phyloP scores from a whole-genome alignment of 2,113 vertebrate genomes.

The Lipotes vexillifer region DNA sequence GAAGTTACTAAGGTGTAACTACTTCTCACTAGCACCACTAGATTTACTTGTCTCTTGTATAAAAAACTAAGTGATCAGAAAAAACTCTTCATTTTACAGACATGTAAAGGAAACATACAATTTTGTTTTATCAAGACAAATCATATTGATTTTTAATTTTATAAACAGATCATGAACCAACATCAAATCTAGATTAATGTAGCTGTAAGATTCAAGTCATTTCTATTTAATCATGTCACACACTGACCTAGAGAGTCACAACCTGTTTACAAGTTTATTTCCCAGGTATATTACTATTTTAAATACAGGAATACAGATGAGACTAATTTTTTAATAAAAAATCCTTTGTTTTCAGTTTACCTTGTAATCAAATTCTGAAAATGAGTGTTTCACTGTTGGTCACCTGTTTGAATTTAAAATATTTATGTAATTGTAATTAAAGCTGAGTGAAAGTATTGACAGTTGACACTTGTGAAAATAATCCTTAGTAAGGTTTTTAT shows the following conservation, averaged over 20 bases:
- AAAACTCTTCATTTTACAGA: neutral
- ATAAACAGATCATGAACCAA: neutral
- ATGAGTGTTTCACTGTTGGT: neutral
- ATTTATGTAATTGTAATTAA: neutral
- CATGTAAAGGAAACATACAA: neutral
- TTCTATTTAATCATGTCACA: neutral
- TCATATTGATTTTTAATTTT: neutral
- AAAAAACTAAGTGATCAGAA: slow-evolving; percentile 4
- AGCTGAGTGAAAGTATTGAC: neutral
- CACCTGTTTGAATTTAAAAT: neutral
- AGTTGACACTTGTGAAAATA: neutral
- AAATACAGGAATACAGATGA: neutral
- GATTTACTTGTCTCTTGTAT: neutral
- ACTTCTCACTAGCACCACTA: neutral
- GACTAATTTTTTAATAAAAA: neutral
- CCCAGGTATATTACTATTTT: neutral
- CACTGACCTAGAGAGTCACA: neutral
- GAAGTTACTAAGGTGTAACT: neutral
- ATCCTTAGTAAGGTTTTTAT: neutral
- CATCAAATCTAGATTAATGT: neutral
- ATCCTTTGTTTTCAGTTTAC: neutral
- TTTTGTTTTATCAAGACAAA: neutral
- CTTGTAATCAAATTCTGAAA: neutral
- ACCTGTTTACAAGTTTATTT: neutral
- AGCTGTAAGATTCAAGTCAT: neutral